Percentiles rank a stretch among this genome's conserved stretches.
Conservation (phyloP, 2,888 invertebrate genomes). For the Tenodera sinensis region DNA sequence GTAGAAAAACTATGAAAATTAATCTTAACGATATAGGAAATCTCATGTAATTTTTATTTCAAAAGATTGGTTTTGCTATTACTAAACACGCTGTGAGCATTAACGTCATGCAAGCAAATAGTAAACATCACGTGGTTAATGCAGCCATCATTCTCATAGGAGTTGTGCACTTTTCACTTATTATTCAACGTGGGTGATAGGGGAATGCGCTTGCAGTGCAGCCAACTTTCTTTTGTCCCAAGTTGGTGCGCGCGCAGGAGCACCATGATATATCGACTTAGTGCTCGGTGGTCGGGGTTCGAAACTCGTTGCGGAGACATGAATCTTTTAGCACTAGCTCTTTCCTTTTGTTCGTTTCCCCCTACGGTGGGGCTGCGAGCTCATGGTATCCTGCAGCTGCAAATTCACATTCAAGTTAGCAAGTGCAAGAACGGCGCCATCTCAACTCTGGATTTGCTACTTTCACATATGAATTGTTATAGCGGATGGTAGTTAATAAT, state of each 20-base stretch:
- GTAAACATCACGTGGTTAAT: no score
- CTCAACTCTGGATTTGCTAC: no score
- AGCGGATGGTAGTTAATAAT: no score
- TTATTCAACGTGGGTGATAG: neutral
- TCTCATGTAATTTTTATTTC: no score
- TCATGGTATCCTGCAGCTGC: neutral
- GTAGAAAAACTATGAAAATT: no score
- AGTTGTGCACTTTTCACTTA: neutral
- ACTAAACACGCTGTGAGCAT: no score
- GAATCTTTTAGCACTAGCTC: neutral
- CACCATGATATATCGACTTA: neutral
- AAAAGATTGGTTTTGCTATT: no score
- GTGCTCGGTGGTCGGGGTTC: neutral
- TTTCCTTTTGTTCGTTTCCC: neutral
- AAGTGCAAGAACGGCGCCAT: neutral
- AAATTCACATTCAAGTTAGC: neutral
- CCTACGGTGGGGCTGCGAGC: neutral
- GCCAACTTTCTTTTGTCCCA: neutral
- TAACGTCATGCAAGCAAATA: no score
- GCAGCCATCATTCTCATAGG: neutral
- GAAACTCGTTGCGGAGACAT: neutral
- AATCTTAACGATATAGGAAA: no score
- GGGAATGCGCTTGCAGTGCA: neutral
- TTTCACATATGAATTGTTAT: no score
- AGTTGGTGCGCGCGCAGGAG: neutral